These are phyloP conservation scores for Pterostichus niger DNA, from an alignment of 2,888 invertebrate species.

Conservation along the genomic window DNA sequence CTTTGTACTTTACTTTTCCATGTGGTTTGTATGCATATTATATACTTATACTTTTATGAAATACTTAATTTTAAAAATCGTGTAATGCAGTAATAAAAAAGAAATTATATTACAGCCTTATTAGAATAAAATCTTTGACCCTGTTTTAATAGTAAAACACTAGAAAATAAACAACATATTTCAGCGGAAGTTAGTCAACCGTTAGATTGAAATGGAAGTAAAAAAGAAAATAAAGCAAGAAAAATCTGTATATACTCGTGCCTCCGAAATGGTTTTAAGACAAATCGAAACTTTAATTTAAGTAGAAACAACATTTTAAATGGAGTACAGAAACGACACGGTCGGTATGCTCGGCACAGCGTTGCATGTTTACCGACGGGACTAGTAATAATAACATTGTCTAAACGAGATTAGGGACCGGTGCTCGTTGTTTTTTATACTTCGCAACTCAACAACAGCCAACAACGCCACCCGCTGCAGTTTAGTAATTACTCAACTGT, in stretches of 20 bases:
- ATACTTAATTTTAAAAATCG: too few relatives aligned
- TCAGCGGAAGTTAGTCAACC: conserved; percentile 20
- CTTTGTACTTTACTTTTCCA: too few relatives aligned
- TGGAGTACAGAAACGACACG: conserved; percentile 25
- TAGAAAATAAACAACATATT: conserved; percentile 21
- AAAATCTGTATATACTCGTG: conserved; percentile 48
- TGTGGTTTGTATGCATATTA: too few relatives aligned
- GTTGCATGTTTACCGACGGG: conserved; percentile 61
- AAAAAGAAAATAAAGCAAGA: conserved; percentile 37
- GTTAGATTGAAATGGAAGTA: conserved; percentile 41
- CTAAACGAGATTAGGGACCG: conserved; percentile 61
- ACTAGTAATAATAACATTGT: conserved; percentile 64
- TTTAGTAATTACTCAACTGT: conserved; percentile 61
- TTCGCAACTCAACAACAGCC: conserved; percentile 28
- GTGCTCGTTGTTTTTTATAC: conserved; percentile 41
- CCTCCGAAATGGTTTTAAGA: conserved; percentile 53
- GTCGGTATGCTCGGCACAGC: conserved; percentile 14
- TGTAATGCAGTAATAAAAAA: too few relatives aligned
- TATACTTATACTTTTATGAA: too few relatives aligned
- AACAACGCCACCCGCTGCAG: conserved; percentile 29
- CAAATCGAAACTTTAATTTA: conserved; percentile 65
- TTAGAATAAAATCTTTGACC: too few relatives aligned
- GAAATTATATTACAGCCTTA: too few relatives aligned
- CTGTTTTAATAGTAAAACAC: background rate
- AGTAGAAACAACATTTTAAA: conserved; percentile 62